Conservation (phyloP, 1,140 invertebrate genomes). For the Notospermus geniculatus region DNA sequence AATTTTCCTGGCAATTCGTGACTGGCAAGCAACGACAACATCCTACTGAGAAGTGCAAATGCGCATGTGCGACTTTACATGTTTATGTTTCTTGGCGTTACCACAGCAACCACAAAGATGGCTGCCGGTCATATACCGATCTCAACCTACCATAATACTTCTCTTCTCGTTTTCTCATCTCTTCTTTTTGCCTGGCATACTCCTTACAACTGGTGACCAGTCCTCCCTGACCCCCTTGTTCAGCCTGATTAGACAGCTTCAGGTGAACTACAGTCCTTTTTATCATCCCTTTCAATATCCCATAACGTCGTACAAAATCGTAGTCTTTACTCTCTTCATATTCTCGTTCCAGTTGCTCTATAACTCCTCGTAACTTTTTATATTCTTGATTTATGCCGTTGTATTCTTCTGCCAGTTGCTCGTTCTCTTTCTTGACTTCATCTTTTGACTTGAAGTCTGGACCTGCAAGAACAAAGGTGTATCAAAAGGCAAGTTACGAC, state of each 20-base stretch:
- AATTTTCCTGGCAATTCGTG: too few relatives aligned
- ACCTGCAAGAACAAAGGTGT: too few relatives aligned
- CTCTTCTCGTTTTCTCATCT: slow-evolving; percentile 28
- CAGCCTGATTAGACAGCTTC: slow-evolving; percentile 35
- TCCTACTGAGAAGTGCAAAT: too few relatives aligned
- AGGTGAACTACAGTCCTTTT: slow-evolving; percentile 47
- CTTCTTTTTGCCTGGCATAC: slow-evolving; percentile 30
- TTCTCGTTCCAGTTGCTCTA: slow-evolving; percentile 41
- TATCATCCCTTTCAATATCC: slow-evolving; percentile 42
- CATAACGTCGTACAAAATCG: slow-evolving; percentile 45
- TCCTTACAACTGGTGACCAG: slow-evolving; percentile 31
- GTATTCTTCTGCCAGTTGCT: slow-evolving; percentile 33
- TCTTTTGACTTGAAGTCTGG: slow-evolving; percentile 20
- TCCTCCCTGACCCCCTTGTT: slow-evolving; percentile 28
- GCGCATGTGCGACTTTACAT: too few relatives aligned
- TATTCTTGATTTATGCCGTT: slow-evolving; percentile 34
- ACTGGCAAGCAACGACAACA: too few relatives aligned
- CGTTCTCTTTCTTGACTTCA: slow-evolving; percentile 33
- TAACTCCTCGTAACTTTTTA: slow-evolving; percentile 37
- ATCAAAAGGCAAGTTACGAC: too few relatives aligned
- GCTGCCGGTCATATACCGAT: background rate
- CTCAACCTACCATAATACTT: slow-evolving; percentile 28
- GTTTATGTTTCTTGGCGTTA: too few relatives aligned
- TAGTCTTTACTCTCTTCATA: slow-evolving; percentile 46
- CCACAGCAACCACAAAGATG: too few relatives aligned